These are phyloP conservation scores for Macrosteles quadrilineatus DNA, from an alignment of 1,140 invertebrate species.

Conservation along the genomic window DNA sequence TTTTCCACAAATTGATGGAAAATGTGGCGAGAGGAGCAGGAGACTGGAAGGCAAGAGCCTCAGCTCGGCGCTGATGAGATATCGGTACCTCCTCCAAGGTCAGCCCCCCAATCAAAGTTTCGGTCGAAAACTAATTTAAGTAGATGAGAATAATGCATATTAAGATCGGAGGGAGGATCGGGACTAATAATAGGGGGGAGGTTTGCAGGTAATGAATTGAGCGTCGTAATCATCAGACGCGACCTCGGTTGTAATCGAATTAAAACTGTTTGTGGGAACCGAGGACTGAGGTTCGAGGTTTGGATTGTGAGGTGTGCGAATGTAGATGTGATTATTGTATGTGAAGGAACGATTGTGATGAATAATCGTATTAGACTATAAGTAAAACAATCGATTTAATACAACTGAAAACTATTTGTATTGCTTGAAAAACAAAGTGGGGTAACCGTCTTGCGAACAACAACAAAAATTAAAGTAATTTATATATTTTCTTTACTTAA, in stretches of 20 bases:
- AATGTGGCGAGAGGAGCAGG: background rate
- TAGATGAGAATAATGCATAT: slow-evolving; percentile 32
- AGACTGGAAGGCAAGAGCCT: background rate
- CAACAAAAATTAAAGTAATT: no score
- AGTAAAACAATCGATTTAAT: no score
- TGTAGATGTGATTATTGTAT: no score
- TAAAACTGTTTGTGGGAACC: slow-evolving; percentile 25
- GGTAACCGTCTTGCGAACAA: no score
- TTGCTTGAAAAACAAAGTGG: no score
- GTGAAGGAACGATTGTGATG: no score
- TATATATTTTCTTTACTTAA: no score
- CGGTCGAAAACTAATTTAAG: slow-evolving; percentile 31
- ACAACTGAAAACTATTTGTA: no score
- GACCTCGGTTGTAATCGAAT: slow-evolving; percentile 20
- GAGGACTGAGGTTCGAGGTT: background rate
- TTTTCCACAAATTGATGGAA: slow-evolving; percentile 25
- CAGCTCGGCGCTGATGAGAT: slow-evolving; percentile 23
- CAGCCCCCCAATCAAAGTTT: slow-evolving; percentile 31
- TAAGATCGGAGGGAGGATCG: slow-evolving; percentile 28
- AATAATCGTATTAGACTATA: no score
- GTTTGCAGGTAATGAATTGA: slow-evolving; percentile 26
- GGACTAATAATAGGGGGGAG: slow-evolving; percentile 25
- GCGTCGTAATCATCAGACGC: slow-evolving; percentile 14
- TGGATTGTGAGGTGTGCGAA: no score
- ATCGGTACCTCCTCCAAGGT: slow-evolving; percentile 25